Evolutionary conservation across 2,888 invertebrate species (phyloP).

Genomic region (Lepidocyrtoides sp.): DNA sequence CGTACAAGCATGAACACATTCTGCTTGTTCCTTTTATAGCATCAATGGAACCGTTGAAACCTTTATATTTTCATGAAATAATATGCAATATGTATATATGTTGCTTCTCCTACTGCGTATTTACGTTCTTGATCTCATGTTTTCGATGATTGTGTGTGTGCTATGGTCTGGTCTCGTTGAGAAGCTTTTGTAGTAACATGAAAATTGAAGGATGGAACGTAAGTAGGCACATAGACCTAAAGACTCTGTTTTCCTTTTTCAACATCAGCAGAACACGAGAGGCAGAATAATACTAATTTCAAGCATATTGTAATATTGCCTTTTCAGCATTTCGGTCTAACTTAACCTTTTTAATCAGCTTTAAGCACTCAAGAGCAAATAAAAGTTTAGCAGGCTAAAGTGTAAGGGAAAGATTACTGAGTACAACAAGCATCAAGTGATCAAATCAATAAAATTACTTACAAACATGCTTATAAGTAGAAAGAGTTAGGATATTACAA

Average conservation of each 20-base stretch:
- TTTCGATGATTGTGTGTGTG: background rate
- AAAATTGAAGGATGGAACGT: background rate
- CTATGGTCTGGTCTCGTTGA: background rate
- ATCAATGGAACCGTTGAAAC: too few relatives aligned
- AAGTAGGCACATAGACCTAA: background rate
- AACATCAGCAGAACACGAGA: conserved; percentile 4
- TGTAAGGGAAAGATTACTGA: too few relatives aligned
- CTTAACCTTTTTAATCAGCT: too few relatives aligned
- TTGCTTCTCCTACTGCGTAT: background rate
- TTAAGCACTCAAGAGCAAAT: background rate
- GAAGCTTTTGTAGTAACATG: too few relatives aligned
- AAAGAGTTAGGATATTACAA: too few relatives aligned
- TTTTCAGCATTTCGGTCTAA: background rate
- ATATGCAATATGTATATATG: too few relatives aligned
- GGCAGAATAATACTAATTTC: background rate
- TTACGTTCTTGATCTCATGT: background rate
- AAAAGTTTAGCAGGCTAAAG: background rate
- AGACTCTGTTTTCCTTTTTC: background rate
- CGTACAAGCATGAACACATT: too few relatives aligned
- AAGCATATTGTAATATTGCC: conserved; percentile 12
- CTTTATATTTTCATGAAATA: too few relatives aligned
- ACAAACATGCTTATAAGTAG: too few relatives aligned
- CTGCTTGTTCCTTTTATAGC: too few relatives aligned
- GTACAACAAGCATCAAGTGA: too few relatives aligned
- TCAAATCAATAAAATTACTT: too few relatives aligned